A percentile compares a stretch with the other conserved stretches of the same genome.
Conservation (phyloP, 2,888 invertebrate genomes). For the Acleris holmiana region DNA sequence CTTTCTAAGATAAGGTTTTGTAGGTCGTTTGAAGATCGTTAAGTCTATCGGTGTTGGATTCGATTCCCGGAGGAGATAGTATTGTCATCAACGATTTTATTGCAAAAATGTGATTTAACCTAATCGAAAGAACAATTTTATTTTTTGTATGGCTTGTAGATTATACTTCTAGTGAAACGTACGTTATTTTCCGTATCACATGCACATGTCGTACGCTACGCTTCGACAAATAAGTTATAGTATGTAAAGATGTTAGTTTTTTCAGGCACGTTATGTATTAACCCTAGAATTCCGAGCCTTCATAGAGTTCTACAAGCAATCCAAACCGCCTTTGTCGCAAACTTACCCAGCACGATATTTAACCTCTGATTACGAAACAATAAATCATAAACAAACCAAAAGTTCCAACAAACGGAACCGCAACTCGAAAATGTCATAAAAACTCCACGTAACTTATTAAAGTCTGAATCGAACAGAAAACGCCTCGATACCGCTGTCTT, state of each 20-base stretch:
- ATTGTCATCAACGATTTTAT: conserved; percentile 6
- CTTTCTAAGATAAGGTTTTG: conserved; percentile 73
- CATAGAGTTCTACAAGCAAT: background rate
- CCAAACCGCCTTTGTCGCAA: background rate
- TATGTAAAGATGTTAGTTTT: background rate
- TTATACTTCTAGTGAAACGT: no score
- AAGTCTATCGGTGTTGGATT: conserved; percentile 36
- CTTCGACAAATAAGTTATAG: no score
- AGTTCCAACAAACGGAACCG: conserved; percentile 29
- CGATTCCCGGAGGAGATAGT: conserved; percentile 30
- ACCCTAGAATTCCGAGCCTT: background rate
- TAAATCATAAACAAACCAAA: conserved; percentile 36
- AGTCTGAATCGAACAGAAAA: conserved; percentile 55
- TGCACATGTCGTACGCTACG: no score
- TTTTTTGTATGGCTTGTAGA: no score
- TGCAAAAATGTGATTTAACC: background rate
- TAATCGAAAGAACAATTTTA: background rate
- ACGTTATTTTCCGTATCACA: no score
- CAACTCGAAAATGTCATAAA: conserved; percentile 29
- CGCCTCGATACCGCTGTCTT: conserved; percentile 64
- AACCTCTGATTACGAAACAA: conserved; percentile 13
- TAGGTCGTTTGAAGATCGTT: conserved; percentile 69
- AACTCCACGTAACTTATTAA: conserved; percentile 50
- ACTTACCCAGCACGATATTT: background rate
- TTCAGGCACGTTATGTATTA: background rate